Conservation (phyloP, 2,113 vertebrate genomes). For the Odocoileus virginianus region DNA sequence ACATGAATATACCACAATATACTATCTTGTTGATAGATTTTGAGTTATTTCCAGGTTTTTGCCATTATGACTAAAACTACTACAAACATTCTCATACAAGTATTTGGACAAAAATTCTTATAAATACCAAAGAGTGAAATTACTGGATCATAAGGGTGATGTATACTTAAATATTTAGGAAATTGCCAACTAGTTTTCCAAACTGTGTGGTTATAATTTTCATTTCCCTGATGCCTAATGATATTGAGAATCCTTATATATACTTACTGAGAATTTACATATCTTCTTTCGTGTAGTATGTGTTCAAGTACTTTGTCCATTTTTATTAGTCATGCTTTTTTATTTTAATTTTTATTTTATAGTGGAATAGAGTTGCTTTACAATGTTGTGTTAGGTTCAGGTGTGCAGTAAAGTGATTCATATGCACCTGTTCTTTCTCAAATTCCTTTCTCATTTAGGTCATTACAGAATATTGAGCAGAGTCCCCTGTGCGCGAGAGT, state of each 20-base stretch:
- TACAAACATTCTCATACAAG: neutral
- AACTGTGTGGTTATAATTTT: neutral
- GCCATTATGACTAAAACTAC: neutral
- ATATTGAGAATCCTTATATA: neutral
- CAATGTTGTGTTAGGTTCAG: neutral
- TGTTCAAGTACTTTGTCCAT: neutral
- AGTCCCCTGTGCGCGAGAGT: neutral
- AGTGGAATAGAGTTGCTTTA: neutral
- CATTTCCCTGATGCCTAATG: neutral
- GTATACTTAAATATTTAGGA: neutral
- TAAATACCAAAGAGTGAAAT: neutral
- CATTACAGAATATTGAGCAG: neutral
- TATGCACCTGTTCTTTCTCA: neutral
- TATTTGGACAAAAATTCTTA: neutral
- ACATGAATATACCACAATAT: neutral
- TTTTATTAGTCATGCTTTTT: neutral
- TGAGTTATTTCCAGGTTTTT: neutral
- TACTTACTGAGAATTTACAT: neutral
- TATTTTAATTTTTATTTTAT: neutral
- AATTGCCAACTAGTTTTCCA: slow-evolving; percentile 3
- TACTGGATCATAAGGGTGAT: neutral
- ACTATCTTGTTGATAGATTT: neutral
- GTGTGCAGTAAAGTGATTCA: neutral
- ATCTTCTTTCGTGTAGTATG: neutral
- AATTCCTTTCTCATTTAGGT: neutral